Conservation (phyloP, 1,140 invertebrate species). For the Zeugodacus cucurbitae region DNA sequence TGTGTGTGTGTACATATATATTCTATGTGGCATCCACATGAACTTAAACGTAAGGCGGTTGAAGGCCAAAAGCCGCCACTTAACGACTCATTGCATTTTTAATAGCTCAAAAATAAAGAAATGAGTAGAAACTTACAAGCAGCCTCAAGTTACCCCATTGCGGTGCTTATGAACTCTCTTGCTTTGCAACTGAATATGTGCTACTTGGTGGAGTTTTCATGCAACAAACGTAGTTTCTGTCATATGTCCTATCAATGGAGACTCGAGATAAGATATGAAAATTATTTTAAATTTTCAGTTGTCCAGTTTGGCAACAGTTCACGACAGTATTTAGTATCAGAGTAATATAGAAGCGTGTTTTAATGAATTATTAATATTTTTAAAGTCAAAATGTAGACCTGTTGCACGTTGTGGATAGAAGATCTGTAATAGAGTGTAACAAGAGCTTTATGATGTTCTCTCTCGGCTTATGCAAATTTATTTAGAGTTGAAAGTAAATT, state of each 20-base stretch:
- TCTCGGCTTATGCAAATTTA: too few relatives aligned
- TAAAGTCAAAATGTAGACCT: not conserved
- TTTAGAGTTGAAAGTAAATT: too few relatives aligned
- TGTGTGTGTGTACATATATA: not conserved
- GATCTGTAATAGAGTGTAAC: not conserved
- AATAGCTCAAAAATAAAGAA: not conserved
- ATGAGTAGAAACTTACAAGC: not conserved
- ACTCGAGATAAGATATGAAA: not conserved
- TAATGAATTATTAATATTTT: not conserved
- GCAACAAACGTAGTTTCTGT: not conserved
- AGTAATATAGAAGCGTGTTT: not conserved
- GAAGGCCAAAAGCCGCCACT: not conserved
- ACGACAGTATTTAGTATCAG: not conserved
- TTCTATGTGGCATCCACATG: not conserved
- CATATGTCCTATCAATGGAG: too few relatives aligned
- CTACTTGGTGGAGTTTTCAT: not conserved
- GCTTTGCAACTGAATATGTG: not conserved
- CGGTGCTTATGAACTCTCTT: not conserved
- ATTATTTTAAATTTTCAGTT: not conserved
- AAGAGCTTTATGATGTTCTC: too few relatives aligned
- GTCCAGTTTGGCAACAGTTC: not conserved
- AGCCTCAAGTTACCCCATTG: not conserved
- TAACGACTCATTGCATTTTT: not conserved
- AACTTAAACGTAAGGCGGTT: not conserved
- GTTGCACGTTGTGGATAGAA: not conserved